phyloP scores from a whole-genome alignment of 2,113 vertebrate genomes.

The Pandion haliaetus region DNA sequence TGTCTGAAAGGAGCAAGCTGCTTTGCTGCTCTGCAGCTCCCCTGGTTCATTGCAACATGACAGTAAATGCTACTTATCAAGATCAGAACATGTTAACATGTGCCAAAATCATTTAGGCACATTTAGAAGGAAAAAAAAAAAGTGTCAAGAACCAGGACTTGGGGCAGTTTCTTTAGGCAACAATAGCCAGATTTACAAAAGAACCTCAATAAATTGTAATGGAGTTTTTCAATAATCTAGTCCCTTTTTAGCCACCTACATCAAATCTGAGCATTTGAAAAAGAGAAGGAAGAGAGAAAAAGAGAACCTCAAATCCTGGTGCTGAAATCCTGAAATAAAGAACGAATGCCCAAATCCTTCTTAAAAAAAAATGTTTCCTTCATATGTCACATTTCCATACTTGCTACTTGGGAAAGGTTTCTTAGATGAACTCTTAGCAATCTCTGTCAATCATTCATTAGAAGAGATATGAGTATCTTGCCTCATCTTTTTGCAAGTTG shows the following conservation, averaged over 20 bases:
- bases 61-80: not conserved
- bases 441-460: not conserved
- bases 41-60: not conserved
- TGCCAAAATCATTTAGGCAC: not conserved
- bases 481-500: not conserved
- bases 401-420: not conserved
- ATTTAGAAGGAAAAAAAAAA: not conserved
- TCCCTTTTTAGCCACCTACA: not conserved
- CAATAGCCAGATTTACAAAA: not conserved
- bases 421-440: constrained; percentile 11
- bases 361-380: not conserved
- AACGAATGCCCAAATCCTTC: not conserved
- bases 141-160: not conserved
- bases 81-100: not conserved
- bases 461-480: not conserved
- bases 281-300: not conserved
- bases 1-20: not conserved
- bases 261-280: not conserved
- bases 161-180: not conserved
- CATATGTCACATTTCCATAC: constrained; percentile 28
- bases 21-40: not conserved
- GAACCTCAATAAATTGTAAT: not conserved
- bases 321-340: not conserved
- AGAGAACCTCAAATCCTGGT: not conserved
- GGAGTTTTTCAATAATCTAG: not conserved